Percentiles rank a stretch among this genome's conserved stretches.
Conservation (phyloP, 2,797 vertebrate species). For the Eleutherodactylus coqui region DNA sequence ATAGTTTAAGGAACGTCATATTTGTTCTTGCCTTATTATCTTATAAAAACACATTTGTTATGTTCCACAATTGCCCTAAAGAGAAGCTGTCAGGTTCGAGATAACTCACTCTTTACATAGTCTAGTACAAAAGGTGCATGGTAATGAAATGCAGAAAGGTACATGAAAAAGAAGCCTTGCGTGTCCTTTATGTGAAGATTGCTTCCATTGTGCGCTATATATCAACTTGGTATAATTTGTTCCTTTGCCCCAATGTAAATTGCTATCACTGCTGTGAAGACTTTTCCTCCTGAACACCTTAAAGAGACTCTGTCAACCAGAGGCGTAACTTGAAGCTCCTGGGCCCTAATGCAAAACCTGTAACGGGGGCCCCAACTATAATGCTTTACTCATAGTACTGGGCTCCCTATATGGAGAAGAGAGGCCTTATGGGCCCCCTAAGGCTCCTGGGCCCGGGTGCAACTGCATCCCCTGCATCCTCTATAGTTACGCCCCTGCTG, state of each 20-base stretch:
- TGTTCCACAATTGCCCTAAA: neutral
- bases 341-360: too few species aligned
- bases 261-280: neutral
- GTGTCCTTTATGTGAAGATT: neutral
- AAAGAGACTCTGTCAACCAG: too few species aligned
- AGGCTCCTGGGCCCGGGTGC: too few species aligned
- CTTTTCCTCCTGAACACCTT: too few species aligned
- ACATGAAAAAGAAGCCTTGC: neutral
- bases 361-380: too few species aligned
- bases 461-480: too few species aligned
- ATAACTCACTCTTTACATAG: constrained; percentile 5
- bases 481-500: too few species aligned
- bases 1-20: neutral
- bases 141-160: neutral
- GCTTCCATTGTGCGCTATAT: neutral
- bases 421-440: too few species aligned
- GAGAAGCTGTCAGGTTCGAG: neutral
- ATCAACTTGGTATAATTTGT: neutral
- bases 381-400: too few species aligned
- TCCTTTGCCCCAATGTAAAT: neutral
- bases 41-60: constrained; percentile 21
- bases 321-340: too few species aligned
- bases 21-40: constrained; percentile 5
- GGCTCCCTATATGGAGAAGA: too few species aligned
- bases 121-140: neutral